phyloP scores from a whole-genome alignment of 2,888 invertebrate genomes.

The Ectemnius cavifrons region DNA sequence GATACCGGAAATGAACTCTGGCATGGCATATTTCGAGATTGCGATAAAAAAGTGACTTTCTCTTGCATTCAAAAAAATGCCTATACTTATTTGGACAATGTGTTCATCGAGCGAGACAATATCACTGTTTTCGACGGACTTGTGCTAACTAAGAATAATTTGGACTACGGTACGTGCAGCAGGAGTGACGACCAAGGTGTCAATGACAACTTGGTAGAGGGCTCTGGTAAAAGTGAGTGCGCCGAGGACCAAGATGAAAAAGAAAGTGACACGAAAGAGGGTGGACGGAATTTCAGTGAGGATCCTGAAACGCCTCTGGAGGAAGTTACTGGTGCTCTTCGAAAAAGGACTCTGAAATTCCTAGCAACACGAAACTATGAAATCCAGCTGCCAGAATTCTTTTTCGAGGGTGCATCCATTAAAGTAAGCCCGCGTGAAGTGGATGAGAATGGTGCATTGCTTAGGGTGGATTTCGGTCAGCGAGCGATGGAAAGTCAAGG shows the following conservation, averaged over 20 bases:
- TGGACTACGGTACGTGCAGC: constrained; percentile 78
- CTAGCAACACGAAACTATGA: constrained; percentile 88
- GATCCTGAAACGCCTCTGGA: constrained; percentile 81
- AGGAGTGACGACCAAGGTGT: constrained; percentile 60
- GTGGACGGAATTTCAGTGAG: constrained; percentile 56
- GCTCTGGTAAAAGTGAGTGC: constrained; percentile 16
- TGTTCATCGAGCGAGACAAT: constrained; percentile 83
- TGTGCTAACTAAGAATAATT: constrained; percentile 83
- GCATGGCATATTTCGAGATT: constrained; percentile 86
- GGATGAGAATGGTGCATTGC: constrained; percentile 86
- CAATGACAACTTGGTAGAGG: constrained; percentile 67
- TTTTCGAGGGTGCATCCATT: constrained; percentile 87
- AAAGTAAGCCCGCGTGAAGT: constrained; percentile 87
- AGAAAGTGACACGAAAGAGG: constrained; percentile 69
- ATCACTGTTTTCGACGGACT: constrained; percentile 84
- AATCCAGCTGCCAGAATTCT: constrained; percentile 84
- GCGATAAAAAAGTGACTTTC: constrained; percentile 83
- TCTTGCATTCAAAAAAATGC: constrained; percentile 89
- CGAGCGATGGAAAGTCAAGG: constrained; percentile 78
- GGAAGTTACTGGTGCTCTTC: constrained; percentile 86
- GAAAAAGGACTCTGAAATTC: constrained; percentile 85
- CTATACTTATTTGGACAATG: constrained; percentile 85
- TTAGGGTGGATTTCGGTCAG: constrained; percentile 85
- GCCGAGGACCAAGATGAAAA: constrained; percentile 72
- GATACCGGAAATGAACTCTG: constrained; percentile 82